A percentile compares a stretch with the other conserved stretches of the same genome.
Conservation (phyloP, 2,888 invertebrate species). For the Caenorhabditis japonica region DNA sequence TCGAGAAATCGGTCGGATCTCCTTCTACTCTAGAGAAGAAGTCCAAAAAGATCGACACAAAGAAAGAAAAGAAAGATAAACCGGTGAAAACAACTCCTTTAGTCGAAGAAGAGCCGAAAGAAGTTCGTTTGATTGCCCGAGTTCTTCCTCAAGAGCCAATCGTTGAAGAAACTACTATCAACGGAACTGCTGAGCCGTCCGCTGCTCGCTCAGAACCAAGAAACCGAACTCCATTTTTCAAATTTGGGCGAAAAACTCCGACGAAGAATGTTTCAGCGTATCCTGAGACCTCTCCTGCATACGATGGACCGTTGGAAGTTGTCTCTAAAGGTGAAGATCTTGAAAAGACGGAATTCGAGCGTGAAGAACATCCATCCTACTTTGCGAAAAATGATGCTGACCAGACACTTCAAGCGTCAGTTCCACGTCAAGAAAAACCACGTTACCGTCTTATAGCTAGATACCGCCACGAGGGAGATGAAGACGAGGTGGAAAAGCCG, state of each 20-base stretch:
- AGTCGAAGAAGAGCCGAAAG: not conserved
- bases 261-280: not conserved
- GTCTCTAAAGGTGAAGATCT: conserved; percentile 20
- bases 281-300: not conserved
- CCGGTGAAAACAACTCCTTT: not conserved
- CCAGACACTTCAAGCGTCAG: not conserved
- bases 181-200: not conserved
- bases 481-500: conserved; percentile 48
- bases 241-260: not conserved
- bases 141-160: not conserved
- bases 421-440: conserved; percentile 10
- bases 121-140: conserved; percentile 16
- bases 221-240: not conserved
- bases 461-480: conserved; percentile 53
- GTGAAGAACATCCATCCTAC: conserved; percentile 3
- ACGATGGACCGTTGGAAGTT: conserved; percentile 32
- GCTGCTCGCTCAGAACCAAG: not conserved
- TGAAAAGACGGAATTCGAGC: conserved; percentile 26
- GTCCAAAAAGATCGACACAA: not conserved
- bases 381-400: conserved; percentile 9
- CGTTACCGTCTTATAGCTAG: conserved; percentile 36
- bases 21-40: conserved; percentile 6
- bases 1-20: not conserved
- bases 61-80: not conserved
- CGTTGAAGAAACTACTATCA: not conserved